Conservation (phyloP, 2,888 invertebrate genomes). For the Pachymerium ferrugineum region DNA sequence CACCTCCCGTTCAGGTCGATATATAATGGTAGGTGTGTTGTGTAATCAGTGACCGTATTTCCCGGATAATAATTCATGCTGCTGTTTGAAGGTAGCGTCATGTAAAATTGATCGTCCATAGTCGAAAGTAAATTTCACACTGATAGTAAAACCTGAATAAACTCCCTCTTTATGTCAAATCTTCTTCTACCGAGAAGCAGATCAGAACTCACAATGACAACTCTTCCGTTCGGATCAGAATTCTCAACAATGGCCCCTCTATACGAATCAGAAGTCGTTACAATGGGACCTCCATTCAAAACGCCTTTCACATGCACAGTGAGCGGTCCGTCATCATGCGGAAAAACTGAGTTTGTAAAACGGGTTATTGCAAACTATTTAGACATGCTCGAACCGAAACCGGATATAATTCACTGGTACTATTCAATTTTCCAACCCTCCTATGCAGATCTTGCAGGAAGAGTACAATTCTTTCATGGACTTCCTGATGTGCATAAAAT, state of each 20-base stretch:
- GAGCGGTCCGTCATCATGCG: background rate
- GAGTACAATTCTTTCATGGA: background rate
- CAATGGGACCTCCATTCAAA: too few relatives aligned
- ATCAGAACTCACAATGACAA: too few relatives aligned
- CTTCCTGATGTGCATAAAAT: background rate
- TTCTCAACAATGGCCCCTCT: too few relatives aligned
- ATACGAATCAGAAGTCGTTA: too few relatives aligned
- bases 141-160: background rate
- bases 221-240: too few relatives aligned
- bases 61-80: background rate
- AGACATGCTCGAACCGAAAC: background rate
- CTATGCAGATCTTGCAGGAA: background rate
- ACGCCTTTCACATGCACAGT: too few relatives aligned
- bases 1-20: background rate
- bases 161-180: background rate
- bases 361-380: background rate
- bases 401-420: background rate
- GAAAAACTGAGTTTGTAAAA: background rate
- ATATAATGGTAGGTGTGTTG: background rate
- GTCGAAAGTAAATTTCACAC: background rate
- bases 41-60: background rate
- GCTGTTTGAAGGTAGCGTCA: background rate
- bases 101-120: slow-evolving; percentile 1
- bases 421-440: background rate
- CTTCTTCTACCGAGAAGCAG: too few relatives aligned